These are phyloP conservation scores for Steatocranus sp. DNA, from an alignment of 2,797 vertebrate species.

Conservation along the genomic window DNA sequence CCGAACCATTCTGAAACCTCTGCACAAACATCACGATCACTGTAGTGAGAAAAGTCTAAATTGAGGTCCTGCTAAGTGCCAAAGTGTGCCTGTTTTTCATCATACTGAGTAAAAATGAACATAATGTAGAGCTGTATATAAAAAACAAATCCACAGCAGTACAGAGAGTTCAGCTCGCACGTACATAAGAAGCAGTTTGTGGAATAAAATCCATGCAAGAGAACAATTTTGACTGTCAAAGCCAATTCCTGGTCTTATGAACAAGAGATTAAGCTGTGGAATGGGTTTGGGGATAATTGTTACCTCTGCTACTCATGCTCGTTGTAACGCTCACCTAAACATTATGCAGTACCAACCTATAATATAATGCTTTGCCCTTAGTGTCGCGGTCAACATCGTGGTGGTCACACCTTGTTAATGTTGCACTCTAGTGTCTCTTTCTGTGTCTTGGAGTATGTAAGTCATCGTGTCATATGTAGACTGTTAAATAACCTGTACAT, in stretches of 20 bases:
- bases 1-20: not conserved
- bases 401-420: conserved; percentile 30
- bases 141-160: not conserved
- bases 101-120: conserved; percentile 24
- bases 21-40: not conserved
- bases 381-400: conserved; percentile 29
- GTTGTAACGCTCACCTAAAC: conserved; percentile 44
- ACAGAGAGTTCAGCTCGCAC: not conserved
- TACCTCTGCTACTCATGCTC: conserved; percentile 23
- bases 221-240: conserved; percentile 48
- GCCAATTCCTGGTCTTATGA: conserved; percentile 44
- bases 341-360: conserved; percentile 33
- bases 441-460: not conserved
- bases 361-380: conserved; percentile 45
- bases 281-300: conserved; percentile 47
- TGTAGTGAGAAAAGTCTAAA: not conserved
- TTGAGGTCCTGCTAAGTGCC: not conserved
- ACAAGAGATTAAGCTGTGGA: conserved; percentile 49
- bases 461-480: not conserved
- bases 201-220: conserved; percentile 48
- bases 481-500: not conserved
- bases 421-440: not conserved
- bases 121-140: not conserved
- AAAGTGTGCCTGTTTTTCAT: conserved; percentile 43
- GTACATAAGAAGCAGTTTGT: conserved; percentile 19